Percentiles rank a stretch among this genome's conserved stretches.
phyloP scores from a whole-genome alignment of 2,888 invertebrate genomes.

The Eutolmus rufibarbis region DNA sequence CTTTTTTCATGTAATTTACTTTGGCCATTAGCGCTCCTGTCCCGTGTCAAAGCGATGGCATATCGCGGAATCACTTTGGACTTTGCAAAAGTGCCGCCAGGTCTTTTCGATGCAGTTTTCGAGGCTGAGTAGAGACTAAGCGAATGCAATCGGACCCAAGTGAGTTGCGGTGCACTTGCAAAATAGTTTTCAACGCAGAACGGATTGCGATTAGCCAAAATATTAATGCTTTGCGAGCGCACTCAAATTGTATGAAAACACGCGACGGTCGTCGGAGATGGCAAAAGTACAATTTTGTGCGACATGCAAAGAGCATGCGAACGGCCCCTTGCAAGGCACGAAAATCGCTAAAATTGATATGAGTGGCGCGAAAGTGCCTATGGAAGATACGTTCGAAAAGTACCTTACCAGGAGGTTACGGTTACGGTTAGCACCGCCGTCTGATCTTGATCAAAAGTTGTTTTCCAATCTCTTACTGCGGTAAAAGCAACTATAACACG shows the following conservation, averaged over 20 bases:
- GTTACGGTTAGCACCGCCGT: neutral
- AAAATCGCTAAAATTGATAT: neutral
- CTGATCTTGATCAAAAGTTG: neutral
- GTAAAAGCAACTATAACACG: neutral
- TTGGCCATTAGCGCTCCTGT: neutral
- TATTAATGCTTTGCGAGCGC: slow-evolving; percentile 12
- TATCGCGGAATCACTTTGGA: neutral
- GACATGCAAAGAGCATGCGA: slow-evolving; percentile 11
- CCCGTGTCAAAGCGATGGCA: neutral
- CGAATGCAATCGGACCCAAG: neutral
- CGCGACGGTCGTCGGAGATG: neutral
- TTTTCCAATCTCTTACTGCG: neutral
- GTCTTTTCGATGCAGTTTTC: neutral
- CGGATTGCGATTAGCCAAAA: neutral
- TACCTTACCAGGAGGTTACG: neutral
- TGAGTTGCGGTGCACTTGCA: neutral
- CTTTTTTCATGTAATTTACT: neutral
- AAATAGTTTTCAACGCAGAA: neutral
- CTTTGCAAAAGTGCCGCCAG: slow-evolving; percentile 17
- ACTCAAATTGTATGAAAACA: slow-evolving; percentile 9
- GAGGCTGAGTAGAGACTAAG: neutral
- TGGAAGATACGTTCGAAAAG: neutral
- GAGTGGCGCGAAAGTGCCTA: neutral
- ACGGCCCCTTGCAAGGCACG: neutral
- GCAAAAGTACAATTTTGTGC: neutral